Percentiles rank a stretch among this genome's conserved stretches.
Conservation (phyloP, 2,888 invertebrate species). For the Temnothorax unifasciatus region DNA sequence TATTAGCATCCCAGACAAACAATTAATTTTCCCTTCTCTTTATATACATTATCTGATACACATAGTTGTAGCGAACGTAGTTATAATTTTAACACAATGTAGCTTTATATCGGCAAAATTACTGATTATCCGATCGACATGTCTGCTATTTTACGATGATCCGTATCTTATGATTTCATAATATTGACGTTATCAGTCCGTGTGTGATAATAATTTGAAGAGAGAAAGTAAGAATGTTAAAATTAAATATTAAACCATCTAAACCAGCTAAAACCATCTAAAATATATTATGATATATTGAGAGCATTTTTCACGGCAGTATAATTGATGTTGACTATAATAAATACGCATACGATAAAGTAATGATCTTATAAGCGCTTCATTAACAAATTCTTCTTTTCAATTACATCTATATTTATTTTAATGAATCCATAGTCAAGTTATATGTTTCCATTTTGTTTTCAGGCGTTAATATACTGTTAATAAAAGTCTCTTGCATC, state of each 20-base stretch:
- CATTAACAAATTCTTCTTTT: constrained; percentile 3
- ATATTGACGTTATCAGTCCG: constrained; percentile 5
- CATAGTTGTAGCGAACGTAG: constrained; percentile 57
- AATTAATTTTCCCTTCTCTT: constrained; percentile 77
- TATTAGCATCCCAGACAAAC: constrained; percentile 73
- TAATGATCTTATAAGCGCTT: constrained; percentile 6
- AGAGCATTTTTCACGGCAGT: neutral
- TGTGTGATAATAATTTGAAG: neutral
- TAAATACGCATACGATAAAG: constrained; percentile 8
- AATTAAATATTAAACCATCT: constrained; percentile 11
- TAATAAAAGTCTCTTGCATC: constrained; percentile 23
- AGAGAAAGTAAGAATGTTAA: neutral
- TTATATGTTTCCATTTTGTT: neutral
- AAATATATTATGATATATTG: constrained; percentile 20
- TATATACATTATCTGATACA: constrained; percentile 79
- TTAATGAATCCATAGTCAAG: constrained; percentile 9
- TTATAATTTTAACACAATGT: constrained; percentile 32
- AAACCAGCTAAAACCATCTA: constrained; percentile 12
- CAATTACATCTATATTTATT: constrained; percentile 12
- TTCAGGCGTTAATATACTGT: neutral
- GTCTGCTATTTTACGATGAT: constrained; percentile 17
- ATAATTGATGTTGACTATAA: constrained; percentile 23
- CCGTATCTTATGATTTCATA: neutral
- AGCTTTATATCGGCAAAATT: constrained; percentile 6
- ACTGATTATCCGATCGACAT: constrained; percentile 48